Evolutionary conservation across 2,888 invertebrate genomes (phyloP), one percentile per base, ranked within the genome.

Genomic region (Caenorhabditis uteleia): DNA sequence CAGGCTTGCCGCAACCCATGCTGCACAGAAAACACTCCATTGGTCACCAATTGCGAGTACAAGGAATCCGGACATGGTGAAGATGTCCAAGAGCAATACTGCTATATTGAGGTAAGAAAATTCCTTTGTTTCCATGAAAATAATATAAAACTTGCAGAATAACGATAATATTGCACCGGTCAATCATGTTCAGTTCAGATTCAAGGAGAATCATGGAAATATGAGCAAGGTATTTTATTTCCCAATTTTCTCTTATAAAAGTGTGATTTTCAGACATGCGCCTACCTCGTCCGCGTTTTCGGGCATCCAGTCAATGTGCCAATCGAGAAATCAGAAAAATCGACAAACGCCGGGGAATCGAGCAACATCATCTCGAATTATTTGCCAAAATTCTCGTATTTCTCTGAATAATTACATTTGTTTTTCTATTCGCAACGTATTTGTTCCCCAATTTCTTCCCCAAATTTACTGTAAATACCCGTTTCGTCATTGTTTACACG

Each of bases 241-340:
- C n/a, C n/a, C n/a, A n/a, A n/a, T n/a, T n/a, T n/a, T n/a, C n/a
- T n/a, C n/a, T n/a, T n/a, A n/a, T n/a, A n/a, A n/a, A n/a, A n/a
- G n/a, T n/a, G n/a, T n/a, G n/a, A 18, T 23, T 23, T 18, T 42
- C 42, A 43, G 46, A 64, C 64, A 21, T 64, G 64, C 21, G 64
- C 58, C n/a, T 64, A 64, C 29, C 34, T 64, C 1, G 50, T 64
- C 18, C 57, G 64, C 31, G 58, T 64, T 34, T 64, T 58, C 38
- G 64, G 64, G n/a, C n/a, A n/a, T n/a, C n/a, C n/a, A n/a, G n/a
- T n/a, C n/a, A n/a, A n/a, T n/a, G n/a, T n/a, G n/a, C n/a, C n/a
- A n/a, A n/a, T n/a, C n/a, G n/a, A n/a, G n/a, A n/a, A n/a, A n/a
- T n/a, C n/a, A n/a, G n/a, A n/a, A n/a, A n/a, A n/a, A n/a, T n/a